phyloP scores from a whole-genome alignment of 2,888 invertebrate genomes.

The Ectobius pallidus region DNA sequence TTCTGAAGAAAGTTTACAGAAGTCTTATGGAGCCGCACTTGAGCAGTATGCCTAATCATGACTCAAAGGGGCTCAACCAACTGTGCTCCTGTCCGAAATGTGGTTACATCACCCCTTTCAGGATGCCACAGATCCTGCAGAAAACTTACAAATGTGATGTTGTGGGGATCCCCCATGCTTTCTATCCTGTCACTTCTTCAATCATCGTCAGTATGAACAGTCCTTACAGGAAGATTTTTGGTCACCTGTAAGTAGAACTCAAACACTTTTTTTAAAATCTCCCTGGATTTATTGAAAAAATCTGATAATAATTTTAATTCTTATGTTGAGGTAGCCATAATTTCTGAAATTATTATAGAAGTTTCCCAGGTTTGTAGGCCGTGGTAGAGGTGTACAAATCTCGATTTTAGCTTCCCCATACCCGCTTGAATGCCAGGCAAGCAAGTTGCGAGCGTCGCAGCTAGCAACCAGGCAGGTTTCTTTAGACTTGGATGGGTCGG shows the following conservation, averaged over 20 bases:
- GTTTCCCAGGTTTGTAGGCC: too few relatives aligned
- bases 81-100: background rate
- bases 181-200: background rate
- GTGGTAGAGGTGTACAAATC: too few relatives aligned
- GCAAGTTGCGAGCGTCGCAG: too few relatives aligned
- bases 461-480: too few relatives aligned
- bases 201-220: background rate
- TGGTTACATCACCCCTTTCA: background rate
- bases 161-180: background rate
- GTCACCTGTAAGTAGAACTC: background rate
- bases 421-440: too few relatives aligned
- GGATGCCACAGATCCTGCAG: background rate
- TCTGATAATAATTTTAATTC: too few relatives aligned
- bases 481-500: too few relatives aligned
- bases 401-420: too few relatives aligned
- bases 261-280: too few relatives aligned
- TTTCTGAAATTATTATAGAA: too few relatives aligned
- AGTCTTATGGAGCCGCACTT: background rate
- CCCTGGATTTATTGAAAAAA: too few relatives aligned
- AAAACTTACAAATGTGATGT: background rate
- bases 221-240: background rate
- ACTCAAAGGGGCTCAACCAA: background rate
- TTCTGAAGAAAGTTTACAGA: background rate
- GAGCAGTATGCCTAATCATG: background rate
- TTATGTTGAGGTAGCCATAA: too few relatives aligned